phyloP scores from a whole-genome alignment of 2,888 invertebrate species.

The Crossocerus cetratus region DNA sequence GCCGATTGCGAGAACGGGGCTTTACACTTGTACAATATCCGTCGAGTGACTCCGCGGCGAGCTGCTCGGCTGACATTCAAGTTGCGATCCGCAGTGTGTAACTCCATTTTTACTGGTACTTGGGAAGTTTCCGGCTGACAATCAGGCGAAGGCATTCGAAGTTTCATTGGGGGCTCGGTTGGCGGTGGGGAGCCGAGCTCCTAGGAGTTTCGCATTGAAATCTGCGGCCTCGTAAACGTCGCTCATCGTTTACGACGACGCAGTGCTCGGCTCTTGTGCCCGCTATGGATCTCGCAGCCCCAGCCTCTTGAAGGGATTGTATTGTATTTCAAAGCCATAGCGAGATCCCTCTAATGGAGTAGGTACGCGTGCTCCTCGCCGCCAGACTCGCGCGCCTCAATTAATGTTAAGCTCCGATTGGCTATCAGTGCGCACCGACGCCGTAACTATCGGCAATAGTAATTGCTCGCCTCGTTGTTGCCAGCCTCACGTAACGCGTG shows the following conservation, averaged over 20 bases:
- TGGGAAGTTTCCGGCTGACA: too few relatives aligned
- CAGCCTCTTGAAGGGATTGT: conserved; percentile 24
- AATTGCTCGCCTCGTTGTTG: too few relatives aligned
- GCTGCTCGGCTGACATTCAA: conserved; percentile 10
- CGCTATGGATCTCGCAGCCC: conserved; percentile 38
- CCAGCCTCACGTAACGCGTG: too few relatives aligned
- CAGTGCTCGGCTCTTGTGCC: conserved; percentile 4
- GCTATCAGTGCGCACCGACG: too few relatives aligned
- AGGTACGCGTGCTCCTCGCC: neutral
- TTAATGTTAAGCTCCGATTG: too few relatives aligned
- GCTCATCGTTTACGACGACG: conserved; percentile 52
- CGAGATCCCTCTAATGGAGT: neutral
- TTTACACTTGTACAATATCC: too few relatives aligned
- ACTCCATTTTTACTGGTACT: conserved; percentile 38
- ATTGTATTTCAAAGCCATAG: conserved; percentile 2
- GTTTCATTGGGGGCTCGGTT: neutral
- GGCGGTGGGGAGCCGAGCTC: neutral
- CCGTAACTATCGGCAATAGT: too few relatives aligned
- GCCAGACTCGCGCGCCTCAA: neutral
- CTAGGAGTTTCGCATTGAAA: conserved; percentile 26
- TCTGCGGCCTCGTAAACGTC: conserved; percentile 51
- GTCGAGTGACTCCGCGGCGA: too few relatives aligned
- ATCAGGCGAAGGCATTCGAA: too few relatives aligned
- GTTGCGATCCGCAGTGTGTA: conserved; percentile 31
- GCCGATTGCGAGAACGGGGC: too few relatives aligned